Evolutionary conservation across 2,797 vertebrate species (phyloP).

Genomic region (Tangara arthus): DNA sequence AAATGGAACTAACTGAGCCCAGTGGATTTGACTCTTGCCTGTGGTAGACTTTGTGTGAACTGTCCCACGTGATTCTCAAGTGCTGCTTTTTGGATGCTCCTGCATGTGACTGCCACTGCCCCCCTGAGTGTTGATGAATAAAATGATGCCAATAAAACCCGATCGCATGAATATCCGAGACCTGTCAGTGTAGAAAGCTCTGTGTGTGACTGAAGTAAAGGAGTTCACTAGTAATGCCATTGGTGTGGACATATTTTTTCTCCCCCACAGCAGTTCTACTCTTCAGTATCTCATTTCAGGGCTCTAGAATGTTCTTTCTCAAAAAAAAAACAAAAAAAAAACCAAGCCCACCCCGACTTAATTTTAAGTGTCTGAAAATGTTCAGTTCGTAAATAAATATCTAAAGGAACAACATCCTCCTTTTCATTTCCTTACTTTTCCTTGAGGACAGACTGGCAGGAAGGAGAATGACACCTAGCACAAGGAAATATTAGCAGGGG

Average conservation of each 20-base stretch:
- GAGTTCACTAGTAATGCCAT: not conserved
- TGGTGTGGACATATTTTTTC: not conserved
- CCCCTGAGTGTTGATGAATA: not conserved
- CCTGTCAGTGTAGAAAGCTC: slow-evolving; percentile 32
- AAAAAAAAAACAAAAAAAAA: not conserved
- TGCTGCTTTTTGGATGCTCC: slow-evolving; percentile 32
- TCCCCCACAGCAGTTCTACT: not conserved
- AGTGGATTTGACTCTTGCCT: not conserved
- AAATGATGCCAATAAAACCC: slow-evolving; percentile 6
- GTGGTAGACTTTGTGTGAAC: slow-evolving; percentile 15
- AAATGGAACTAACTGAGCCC: not conserved
- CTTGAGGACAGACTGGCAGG: not conserved
- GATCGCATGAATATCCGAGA: slow-evolving; percentile 9
- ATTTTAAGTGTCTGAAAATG: not conserved
- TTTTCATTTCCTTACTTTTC: not conserved
- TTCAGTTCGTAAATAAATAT: not conserved
- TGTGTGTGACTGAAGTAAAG: slow-evolving; percentile 39
- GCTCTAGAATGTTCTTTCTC: not conserved
- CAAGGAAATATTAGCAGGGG: not conserved
- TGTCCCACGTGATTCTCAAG: not conserved
- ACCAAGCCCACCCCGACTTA: too few species aligned
- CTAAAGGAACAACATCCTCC: not conserved
- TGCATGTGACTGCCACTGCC: slow-evolving; percentile 31
- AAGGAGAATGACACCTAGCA: not conserved
- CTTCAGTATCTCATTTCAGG: not conserved